These are phyloP conservation scores for Trichonephila inaurata DNA, from an alignment of 1,140 invertebrate genomes.

Conservation along the genomic window DNA sequence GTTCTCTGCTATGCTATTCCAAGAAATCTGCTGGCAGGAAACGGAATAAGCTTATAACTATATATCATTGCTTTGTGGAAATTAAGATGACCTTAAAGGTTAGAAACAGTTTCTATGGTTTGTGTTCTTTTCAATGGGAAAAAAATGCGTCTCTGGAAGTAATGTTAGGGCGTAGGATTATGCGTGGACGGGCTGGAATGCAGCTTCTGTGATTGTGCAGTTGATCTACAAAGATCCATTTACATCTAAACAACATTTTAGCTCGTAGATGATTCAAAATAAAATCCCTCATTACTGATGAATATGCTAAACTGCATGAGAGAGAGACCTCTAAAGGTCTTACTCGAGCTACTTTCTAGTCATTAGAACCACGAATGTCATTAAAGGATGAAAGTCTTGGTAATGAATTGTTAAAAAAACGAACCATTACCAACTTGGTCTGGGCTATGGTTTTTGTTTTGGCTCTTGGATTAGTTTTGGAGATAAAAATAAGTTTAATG, in stretches of 20 bases:
- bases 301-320: conserved; percentile 33
- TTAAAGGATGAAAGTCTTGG: neutral
- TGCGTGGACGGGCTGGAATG: conserved; percentile 3
- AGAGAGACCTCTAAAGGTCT: neutral
- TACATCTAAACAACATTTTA: conserved; percentile 13
- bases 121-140: neutral
- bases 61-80: neutral
- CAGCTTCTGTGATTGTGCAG: neutral
- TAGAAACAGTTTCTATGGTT: neutral
- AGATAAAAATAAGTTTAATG: too few species aligned
- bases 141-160: neutral
- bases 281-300: neutral
- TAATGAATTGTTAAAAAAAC: too few species aligned
- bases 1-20: neutral
- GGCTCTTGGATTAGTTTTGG: too few species aligned
- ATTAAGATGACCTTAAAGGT: neutral
- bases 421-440: too few species aligned
- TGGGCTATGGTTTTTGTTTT: too few species aligned
- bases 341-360: neutral
- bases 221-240: neutral
- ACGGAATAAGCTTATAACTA: neutral
- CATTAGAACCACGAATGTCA: neutral
- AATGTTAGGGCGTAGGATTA: neutral
- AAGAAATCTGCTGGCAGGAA: neutral
- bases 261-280: neutral